phyloP scores from a whole-genome alignment of 1,140 invertebrate genomes.

The Drosophila sp. region DNA sequence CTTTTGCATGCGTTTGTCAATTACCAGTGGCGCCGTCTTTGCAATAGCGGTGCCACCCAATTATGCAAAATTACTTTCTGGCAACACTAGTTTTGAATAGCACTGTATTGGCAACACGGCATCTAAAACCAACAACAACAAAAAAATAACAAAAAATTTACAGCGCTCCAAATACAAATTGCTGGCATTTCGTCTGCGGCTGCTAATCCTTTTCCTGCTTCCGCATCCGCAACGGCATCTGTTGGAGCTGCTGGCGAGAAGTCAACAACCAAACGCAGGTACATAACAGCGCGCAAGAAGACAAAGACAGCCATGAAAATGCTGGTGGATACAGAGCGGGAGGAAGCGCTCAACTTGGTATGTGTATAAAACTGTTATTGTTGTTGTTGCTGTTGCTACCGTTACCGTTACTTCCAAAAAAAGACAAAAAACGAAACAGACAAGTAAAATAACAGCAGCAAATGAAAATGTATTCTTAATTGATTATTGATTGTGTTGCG shows the following conservation, averaged over 20 bases:
- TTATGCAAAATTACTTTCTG: neutral
- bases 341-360: conserved; percentile 93
- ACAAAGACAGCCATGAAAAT: conserved; percentile 82
- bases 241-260: conserved; percentile 4
- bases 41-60: neutral
- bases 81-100: neutral
- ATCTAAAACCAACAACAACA: conserved; percentile 27
- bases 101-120: neutral
- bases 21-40: neutral
- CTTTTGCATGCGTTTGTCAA: neutral
- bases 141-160: conserved; percentile 64
- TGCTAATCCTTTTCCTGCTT: conserved; percentile 32
- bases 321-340: conserved; percentile 91
- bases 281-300: conserved; percentile 74
- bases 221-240: conserved; percentile 8
- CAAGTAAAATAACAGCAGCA: neutral
- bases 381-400: conserved; percentile 12
- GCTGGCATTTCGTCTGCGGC: conserved; percentile 59
- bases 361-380: conserved; percentile 48
- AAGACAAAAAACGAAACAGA: conserved; percentile 10
- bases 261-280: conserved; percentile 63
- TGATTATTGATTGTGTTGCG: conserved; percentile 55
- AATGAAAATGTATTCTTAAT: conserved; percentile 37
- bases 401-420: conserved; percentile 36
- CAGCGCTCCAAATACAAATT: conserved; percentile 70